Conservation (phyloP, 2,888 invertebrate genomes). For the Acleris sparsana region DNA sequence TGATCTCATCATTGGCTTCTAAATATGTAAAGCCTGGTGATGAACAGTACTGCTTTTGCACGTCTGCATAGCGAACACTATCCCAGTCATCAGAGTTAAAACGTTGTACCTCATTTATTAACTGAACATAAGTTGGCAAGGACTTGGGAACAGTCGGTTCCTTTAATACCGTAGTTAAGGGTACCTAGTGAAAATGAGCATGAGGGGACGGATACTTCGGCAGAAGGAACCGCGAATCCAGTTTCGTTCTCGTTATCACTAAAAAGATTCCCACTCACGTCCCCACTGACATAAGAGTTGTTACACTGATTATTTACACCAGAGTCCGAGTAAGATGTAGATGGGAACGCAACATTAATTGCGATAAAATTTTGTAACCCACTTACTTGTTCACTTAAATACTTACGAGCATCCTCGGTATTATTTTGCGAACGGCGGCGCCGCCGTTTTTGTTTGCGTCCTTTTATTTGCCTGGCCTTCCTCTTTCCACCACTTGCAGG, state of each 20-base stretch:
- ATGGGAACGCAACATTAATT: no score
- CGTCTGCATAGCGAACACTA: constrained; percentile 6
- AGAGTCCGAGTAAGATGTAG: no score
- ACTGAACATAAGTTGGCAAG: not conserved
- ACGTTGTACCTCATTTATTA: constrained; percentile 1
- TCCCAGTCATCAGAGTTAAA: constrained; percentile 15
- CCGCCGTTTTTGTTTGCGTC: no score
- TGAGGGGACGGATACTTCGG: not conserved
- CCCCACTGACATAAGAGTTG: no score
- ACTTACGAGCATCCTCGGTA: no score
- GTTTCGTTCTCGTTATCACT: not conserved
- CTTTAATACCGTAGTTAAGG: constrained; percentile 13
- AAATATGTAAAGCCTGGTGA: constrained; percentile 7
- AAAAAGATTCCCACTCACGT: no score
- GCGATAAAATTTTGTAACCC: no score
- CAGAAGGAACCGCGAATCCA: not conserved
- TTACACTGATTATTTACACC: no score
- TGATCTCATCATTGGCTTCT: constrained; percentile 13
- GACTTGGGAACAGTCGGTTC: constrained; percentile 9
- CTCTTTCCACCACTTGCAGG: no score
- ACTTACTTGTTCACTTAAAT: no score
- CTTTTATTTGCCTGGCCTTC: no score
- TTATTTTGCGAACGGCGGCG: no score
- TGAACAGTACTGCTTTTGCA: constrained; percentile 13
- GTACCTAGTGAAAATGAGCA: not conserved